A percentile compares a stretch with the other conserved stretches of the same genome.
Conservation (phyloP, 2,113 vertebrate species). For the Fregetta grallaria region DNA sequence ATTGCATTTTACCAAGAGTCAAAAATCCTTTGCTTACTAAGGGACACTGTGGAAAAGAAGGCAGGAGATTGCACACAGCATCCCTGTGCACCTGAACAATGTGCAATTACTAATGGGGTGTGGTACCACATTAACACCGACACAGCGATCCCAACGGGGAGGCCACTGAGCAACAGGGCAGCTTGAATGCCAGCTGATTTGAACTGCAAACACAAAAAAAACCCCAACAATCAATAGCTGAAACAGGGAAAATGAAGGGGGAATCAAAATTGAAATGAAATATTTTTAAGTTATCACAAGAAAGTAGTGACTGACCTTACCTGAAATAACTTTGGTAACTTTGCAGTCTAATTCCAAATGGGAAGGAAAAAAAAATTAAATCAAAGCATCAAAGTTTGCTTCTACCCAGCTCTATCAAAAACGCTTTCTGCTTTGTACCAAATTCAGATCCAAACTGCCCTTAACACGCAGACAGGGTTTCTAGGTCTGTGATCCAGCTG, state of each 20-base stretch:
- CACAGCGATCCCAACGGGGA: accelerated
- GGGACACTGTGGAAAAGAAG: not conserved
- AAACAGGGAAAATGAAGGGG: not conserved
- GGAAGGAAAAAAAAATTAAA: not conserved
- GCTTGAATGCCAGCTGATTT: not conserved
- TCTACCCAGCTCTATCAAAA: not conserved
- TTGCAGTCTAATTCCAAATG: not conserved
- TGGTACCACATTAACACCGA: not conserved
- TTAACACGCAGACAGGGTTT: not conserved
- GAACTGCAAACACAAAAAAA: not conserved
- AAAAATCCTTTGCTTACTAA: not conserved
- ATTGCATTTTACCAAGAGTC: not conserved
- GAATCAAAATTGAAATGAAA: not conserved
- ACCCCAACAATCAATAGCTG: not conserved
- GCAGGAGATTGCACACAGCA: not conserved
- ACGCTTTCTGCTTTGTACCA: not conserved
- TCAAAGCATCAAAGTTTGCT: not conserved
- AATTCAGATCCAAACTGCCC: not conserved
- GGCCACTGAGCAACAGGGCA: not conserved
- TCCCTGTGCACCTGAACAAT: accelerated
- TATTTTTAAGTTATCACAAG: not conserved
- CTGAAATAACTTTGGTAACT: not conserved
- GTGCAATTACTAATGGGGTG: accelerated
- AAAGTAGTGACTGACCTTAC: not conserved
- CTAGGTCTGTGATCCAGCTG: not conserved